Evolutionary conservation across 2,113 vertebrate species (phyloP), one percentile per base, ranked within the genome.

Genomic region (Falcunculus frontatus): DNA sequence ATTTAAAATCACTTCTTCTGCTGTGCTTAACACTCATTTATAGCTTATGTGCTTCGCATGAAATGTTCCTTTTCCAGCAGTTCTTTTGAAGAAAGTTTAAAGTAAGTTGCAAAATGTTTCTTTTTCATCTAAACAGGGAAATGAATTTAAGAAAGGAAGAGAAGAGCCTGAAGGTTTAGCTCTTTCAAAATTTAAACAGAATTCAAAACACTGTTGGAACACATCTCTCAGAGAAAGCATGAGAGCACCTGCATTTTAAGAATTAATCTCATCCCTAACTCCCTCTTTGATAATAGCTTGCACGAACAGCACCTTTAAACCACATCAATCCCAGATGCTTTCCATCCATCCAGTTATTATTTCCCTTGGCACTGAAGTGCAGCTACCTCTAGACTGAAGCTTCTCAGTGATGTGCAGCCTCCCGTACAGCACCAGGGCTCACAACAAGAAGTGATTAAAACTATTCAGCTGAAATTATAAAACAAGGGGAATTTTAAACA

Each of bases 61-160:
- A 97, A 97, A 97, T 86, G 83, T 94, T 97, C 95, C 87, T 97
- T 97, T 97, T 97, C 96, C 97, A 97, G 95, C 95, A 97, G 95
- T 81, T 95, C 97, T 98, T 98, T 98, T 98, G 98, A 98, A 98
- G 98, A 97, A 98, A 98, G 97, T 98, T 98, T 97, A 97, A 98
- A 98, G 97, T 97, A 97, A 98, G 97, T 98, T 97, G 95, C 95
- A 98, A 98, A 98, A 97, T 98, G 91, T 97, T 98, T 98, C 98
- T 97, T 98, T 98, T 98, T 98, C 97, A 98, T 98, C 98, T 98
- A 98, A 98, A 98, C 97, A 52, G 97, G 97, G 95, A 98, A 98
- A 98, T 97, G 96, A 97, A 97, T 98, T 97, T 97, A 94, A 97
- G 96, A 96, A 98, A 97, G 96, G 87, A 96, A 97, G 85, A 95